phyloP scores from a whole-genome alignment of 2,888 invertebrate genomes.

The Lacanobia wlatinum region DNA sequence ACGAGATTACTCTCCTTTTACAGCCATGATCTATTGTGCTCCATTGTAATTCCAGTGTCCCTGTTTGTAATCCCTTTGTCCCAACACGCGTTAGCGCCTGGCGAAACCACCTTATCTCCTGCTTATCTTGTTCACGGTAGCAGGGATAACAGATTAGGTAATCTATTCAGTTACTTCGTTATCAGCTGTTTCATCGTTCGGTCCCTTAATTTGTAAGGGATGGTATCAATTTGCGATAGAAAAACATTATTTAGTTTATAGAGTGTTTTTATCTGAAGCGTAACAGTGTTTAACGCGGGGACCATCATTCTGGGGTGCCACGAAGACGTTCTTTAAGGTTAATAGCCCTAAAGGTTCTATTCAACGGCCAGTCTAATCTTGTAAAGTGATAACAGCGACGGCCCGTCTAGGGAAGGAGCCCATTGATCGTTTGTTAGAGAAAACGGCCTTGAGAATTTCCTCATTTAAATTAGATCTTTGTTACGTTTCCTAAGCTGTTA shows the following conservation, averaged over 20 bases:
- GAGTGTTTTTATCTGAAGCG: slow-evolving; percentile 42
- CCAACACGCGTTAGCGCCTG: slow-evolving; percentile 73
- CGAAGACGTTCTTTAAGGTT: slow-evolving; percentile 30
- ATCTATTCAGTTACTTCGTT: slow-evolving; percentile 64
- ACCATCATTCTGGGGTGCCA: slow-evolving; percentile 25
- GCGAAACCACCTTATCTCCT: slow-evolving; percentile 76
- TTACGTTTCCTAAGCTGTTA: background rate
- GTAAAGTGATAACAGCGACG: slow-evolving; percentile 29
- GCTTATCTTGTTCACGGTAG: slow-evolving; percentile 69
- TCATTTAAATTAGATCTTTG: background rate
- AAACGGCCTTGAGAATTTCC: no score
- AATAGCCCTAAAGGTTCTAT: slow-evolving; percentile 12
- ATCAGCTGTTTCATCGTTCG: slow-evolving; percentile 59
- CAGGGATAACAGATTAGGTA: slow-evolving; percentile 64
- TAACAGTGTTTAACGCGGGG: slow-evolving; percentile 22
- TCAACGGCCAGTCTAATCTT: slow-evolving; percentile 28
- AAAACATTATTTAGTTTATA: slow-evolving; percentile 49
- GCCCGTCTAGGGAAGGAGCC: background rate
- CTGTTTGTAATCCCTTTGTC: slow-evolving; percentile 84
- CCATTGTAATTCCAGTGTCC: slow-evolving; percentile 82
- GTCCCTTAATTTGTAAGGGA: slow-evolving; percentile 61
- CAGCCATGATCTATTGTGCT: slow-evolving; percentile 80
- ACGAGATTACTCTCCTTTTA: slow-evolving; percentile 80
- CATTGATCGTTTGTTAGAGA: background rate
- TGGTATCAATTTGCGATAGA: slow-evolving; percentile 65